Conservation (phyloP, 1,140 invertebrate species). For the Drosophila oshimai region DNA sequence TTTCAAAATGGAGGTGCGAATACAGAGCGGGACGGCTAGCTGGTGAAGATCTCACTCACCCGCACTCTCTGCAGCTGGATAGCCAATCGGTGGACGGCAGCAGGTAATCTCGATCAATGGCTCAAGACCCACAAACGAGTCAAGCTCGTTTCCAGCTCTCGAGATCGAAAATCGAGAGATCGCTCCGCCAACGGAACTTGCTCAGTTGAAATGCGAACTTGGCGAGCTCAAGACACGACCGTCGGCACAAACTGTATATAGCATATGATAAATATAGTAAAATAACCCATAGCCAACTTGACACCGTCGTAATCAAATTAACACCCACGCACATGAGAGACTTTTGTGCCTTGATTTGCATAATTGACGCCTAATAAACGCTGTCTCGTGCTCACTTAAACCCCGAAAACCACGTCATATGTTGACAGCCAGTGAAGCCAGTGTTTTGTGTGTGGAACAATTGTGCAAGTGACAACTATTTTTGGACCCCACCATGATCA, state of each 20-base stretch:
- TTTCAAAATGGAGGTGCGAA: conserved; percentile 82
- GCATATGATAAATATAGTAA: background rate
- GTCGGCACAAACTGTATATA: conserved; percentile 26
- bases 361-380: conserved; percentile 74
- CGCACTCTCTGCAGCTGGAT: background rate
- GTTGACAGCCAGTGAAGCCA: conserved; percentile 11
- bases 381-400: conserved; percentile 48
- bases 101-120: conserved; percentile 74
- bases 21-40: conserved; percentile 36
- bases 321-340: conserved; percentile 71
- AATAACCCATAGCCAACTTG: conserved; percentile 34
- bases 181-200: conserved; percentile 56
- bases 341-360: conserved; percentile 61
- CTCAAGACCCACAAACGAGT: conserved; percentile 56
- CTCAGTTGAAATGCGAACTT: conserved; percentile 78
- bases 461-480: conserved; percentile 61
- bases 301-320: conserved; percentile 71
- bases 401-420: conserved; percentile 16
- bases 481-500: conserved; percentile 50
- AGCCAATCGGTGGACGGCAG: conserved; percentile 35
- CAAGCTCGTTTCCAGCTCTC: conserved; percentile 66
- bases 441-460: conserved; percentile 42
- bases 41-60: no score
- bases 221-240: conserved; percentile 65
- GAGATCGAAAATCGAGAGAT: conserved; percentile 50